Conservation (phyloP, 2,113 vertebrate genomes). For the Atlantisia rogersi region DNA sequence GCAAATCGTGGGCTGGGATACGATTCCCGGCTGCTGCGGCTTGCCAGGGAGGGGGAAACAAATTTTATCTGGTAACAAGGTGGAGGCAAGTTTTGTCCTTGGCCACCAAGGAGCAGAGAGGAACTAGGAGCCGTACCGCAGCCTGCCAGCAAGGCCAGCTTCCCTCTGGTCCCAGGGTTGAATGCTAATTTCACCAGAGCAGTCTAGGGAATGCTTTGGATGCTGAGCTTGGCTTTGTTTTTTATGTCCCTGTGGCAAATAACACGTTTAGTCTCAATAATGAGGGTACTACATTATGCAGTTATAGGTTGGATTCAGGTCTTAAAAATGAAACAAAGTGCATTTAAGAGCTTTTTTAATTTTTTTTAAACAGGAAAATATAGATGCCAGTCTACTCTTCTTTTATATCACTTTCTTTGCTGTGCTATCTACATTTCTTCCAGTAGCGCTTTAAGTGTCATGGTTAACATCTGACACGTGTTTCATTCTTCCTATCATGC, state of each 20-base stretch:
- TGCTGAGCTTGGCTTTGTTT: neutral
- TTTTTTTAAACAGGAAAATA: neutral
- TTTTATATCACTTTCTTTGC: neutral
- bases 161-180: neutral
- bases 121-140: neutral
- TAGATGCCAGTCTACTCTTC: neutral
- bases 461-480: neutral
- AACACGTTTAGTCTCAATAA: neutral
- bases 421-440: neutral
- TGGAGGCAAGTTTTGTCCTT: neutral
- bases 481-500: neutral
- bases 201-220: neutral
- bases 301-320: neutral
- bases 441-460: neutral
- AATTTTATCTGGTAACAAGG: neutral
- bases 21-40: rapidly evolving
- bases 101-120: neutral
- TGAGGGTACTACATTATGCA: neutral
- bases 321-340: neutral
- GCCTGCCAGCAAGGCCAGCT: neutral
- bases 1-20: neutral
- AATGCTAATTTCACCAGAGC: neutral
- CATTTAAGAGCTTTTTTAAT: neutral
- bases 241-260: neutral
- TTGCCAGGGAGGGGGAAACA: neutral